Conservation (phyloP, 2,888 invertebrate genomes). For the Eristalinus sepulchralis region DNA sequence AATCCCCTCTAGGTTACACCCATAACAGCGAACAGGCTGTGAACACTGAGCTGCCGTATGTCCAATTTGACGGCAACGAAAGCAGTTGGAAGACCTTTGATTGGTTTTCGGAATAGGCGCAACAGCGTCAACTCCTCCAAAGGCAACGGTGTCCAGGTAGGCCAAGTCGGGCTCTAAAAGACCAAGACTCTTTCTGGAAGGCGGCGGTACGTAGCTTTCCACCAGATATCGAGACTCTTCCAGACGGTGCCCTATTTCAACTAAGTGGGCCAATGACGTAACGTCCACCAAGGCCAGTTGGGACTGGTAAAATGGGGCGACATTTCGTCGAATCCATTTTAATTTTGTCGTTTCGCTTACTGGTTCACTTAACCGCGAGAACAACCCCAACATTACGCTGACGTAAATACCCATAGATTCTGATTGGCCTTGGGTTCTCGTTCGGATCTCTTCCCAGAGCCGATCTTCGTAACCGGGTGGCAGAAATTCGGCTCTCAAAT, state of each 20-base stretch:
- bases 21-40: too few species aligned
- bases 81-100: too few species aligned
- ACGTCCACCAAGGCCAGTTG: slow-evolving; percentile 11
- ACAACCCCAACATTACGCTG: too few species aligned
- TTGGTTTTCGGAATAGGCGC: too few species aligned
- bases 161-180: slow-evolving; percentile 14
- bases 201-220: slow-evolving; percentile 3
- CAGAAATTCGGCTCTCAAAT: too few species aligned
- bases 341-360: not conserved
- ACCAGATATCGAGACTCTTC: too few species aligned
- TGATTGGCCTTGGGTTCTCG: slow-evolving; percentile 14
- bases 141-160: not conserved
- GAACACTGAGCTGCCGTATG: too few species aligned
- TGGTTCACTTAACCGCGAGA: too few species aligned
- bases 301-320: slow-evolving; percentile 6
- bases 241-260: too few species aligned
- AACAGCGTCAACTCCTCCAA: not conserved
- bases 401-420: slow-evolving; percentile 34
- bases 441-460: slow-evolving; percentile 21
- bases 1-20: not conserved
- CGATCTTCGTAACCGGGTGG: too few species aligned
- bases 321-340: too few species aligned
- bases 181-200: not conserved
- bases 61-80: too few species aligned
- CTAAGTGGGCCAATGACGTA: not conserved